Evolutionary conservation across 2,888 invertebrate species (phyloP).

Genomic region (Plagodis dolabraria): DNA sequence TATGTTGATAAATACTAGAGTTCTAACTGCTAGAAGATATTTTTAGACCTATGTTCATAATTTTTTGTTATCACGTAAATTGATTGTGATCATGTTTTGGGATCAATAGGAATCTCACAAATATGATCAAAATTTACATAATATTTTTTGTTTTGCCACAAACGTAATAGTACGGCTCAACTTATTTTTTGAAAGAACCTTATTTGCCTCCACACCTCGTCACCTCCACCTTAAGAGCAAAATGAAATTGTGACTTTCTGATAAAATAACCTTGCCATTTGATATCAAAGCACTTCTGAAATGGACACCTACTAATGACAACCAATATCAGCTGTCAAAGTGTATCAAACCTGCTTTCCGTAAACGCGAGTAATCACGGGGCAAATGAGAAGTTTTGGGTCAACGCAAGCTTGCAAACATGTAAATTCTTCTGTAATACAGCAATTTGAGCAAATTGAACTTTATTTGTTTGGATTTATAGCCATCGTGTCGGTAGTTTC

Average conservation of each 20-base stretch:
- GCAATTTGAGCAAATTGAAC: slow-evolving; percentile 44
- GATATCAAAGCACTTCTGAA: slow-evolving; percentile 44
- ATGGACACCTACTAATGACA: slow-evolving; percentile 67
- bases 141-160: too few species aligned
- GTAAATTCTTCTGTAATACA: slow-evolving; percentile 28
- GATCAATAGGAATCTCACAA: too few species aligned
- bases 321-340: slow-evolving; percentile 68
- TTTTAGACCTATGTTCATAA: too few species aligned
- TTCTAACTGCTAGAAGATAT: too few species aligned
- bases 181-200: too few species aligned
- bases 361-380: slow-evolving; percentile 69
- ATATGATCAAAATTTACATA: too few species aligned
- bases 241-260: not conserved
- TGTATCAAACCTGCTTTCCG: slow-evolving; percentile 53
- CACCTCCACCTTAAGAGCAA: too few species aligned
- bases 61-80: too few species aligned
- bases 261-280: slow-evolving; percentile 17
- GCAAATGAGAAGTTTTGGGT: slow-evolving; percentile 80
- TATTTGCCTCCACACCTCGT: too few species aligned
- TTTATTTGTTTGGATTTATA: slow-evolving; percentile 46
- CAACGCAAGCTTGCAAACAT: slow-evolving; percentile 47
- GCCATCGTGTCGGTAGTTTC: slow-evolving; percentile 32
- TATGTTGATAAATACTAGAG: too few species aligned
- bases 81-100: too few species aligned
- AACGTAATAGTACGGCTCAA: too few species aligned